phyloP scores from a whole-genome alignment of 2,113 vertebrate genomes.

The Tiliqua scincoides region DNA sequence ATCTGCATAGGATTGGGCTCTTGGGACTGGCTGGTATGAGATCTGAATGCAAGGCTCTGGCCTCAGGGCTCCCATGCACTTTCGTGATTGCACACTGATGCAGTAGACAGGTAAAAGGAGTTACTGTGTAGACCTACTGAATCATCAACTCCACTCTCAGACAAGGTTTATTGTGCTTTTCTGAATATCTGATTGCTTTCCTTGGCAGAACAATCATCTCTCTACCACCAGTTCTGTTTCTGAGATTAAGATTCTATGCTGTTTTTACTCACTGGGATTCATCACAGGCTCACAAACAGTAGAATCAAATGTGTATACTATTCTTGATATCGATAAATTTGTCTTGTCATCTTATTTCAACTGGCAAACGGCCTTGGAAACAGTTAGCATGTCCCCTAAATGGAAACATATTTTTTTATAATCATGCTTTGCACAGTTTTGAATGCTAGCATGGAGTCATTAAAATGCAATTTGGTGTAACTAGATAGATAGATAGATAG shows the following conservation, averaged over 20 bases:
- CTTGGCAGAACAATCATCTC: neutral
- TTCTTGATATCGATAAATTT: neutral
- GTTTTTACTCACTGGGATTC: neutral
- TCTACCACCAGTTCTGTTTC: neutral
- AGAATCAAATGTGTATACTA: constrained; percentile 4
- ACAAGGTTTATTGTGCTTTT: neutral
- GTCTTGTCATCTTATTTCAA: neutral
- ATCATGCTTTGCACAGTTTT: neutral
- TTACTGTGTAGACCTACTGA: neutral
- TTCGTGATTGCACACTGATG: neutral
- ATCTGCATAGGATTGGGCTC: too few relatives aligned
- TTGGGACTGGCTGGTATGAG: too few relatives aligned
- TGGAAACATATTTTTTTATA: neutral
- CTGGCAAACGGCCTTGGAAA: constrained; percentile 12
- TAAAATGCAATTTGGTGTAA: constrained; percentile 19
- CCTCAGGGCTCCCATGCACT: neutral
- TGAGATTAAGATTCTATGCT: constrained; percentile 11
- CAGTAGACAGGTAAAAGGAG: too few relatives aligned
- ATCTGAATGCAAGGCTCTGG: neutral
- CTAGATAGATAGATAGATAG: too few relatives aligned
- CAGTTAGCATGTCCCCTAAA: neutral
- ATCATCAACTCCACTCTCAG: neutral
- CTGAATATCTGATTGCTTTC: neutral
- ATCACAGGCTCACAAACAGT: neutral
- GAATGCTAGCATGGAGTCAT: neutral